Evolutionary conservation across 2,797 vertebrate species (phyloP), one percentile per base, ranked within the genome.

Genomic region (Leptoclinus maculatus): DNA sequence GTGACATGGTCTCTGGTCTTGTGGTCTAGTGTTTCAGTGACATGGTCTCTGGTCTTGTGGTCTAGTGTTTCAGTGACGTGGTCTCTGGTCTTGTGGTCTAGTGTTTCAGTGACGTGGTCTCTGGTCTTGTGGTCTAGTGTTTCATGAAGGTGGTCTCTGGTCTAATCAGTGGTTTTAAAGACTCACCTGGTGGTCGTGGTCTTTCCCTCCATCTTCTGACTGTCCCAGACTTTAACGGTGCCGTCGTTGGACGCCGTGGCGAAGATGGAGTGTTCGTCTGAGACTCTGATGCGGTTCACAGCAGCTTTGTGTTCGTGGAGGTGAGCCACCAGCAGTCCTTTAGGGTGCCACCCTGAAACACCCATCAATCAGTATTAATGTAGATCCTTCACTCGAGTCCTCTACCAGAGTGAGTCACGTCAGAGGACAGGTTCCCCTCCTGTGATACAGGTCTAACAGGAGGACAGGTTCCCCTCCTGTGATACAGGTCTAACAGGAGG

Each of bases 151-250:
- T 41, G 39, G 39, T 17, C 13, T 16, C 13, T 41, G 41, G 41
- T 13, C 13, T 43, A 14, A 12, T 43, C 29, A 12, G 34, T 25
- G n/a, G 11, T 13, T 2, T 23, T 13, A 5, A 25, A 13, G 53
- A 10, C 79, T n/a, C 93, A 98, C 98, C 98, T 96, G 76, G 98
- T 99, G 59, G 98, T 99, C 7, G 98, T 99, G 54, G 97, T 99
- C 93, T 99, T 99, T 49, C 98, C 98, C 91, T 99, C 98, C 98
- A 99, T 99, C 95, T 99, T 99, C 83, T 99, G 98, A 81, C 98
- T 99, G 89, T 99, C 98, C 98, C 98, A 99, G 60, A 99, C 97
- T 88, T 99, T 99, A 43, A 99, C 97, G 0, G 97, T 97, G 70
- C 98, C 98, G 72, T 99, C 98, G 16, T 99, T 99, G 73, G 98